Conservation (phyloP, 2,888 invertebrate species). For the Heteromurus nitidus region DNA sequence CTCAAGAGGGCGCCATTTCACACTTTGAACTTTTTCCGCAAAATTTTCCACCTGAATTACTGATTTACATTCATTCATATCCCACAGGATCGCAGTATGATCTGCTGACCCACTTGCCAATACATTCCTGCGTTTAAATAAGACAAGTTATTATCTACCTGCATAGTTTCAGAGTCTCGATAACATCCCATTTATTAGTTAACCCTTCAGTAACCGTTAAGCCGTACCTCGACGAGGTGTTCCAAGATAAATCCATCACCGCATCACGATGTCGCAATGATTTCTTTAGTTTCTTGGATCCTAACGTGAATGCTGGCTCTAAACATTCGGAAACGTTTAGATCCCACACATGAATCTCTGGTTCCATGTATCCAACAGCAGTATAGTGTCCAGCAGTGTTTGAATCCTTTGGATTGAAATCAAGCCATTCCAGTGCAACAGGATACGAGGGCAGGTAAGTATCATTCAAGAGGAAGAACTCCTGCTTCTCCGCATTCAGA, state of each 20-base stretch:
- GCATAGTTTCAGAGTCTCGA: background rate
- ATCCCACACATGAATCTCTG: constrained; percentile 97
- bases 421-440: constrained; percentile 93
- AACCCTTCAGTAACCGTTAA: constrained; percentile 74
- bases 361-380: constrained; percentile 94
- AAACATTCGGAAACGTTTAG: constrained; percentile 93
- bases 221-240: constrained; percentile 77
- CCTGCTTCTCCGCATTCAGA: constrained; percentile 91
- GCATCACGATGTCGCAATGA: constrained; percentile 88
- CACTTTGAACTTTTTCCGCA: constrained; percentile 88
- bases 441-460: constrained; percentile 92
- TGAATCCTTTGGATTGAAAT: constrained; percentile 86
- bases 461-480: constrained; percentile 96
- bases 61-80: constrained; percentile 86
- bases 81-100: constrained; percentile 91
- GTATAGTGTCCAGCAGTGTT: constrained; percentile 86
- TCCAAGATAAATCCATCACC: constrained; percentile 94
- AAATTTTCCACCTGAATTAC: constrained; percentile 85
- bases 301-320: constrained; percentile 90
- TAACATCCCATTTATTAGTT: background rate
- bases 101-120: constrained; percentile 96
- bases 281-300: constrained; percentile 82
- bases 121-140: constrained; percentile 83
- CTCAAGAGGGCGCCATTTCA: constrained; percentile 90
- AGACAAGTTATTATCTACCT: background rate